Percentiles rank a stretch among this genome's conserved stretches.
Conservation (phyloP, 2,113 vertebrate genomes). For the Datnioides undecimradiatus region DNA sequence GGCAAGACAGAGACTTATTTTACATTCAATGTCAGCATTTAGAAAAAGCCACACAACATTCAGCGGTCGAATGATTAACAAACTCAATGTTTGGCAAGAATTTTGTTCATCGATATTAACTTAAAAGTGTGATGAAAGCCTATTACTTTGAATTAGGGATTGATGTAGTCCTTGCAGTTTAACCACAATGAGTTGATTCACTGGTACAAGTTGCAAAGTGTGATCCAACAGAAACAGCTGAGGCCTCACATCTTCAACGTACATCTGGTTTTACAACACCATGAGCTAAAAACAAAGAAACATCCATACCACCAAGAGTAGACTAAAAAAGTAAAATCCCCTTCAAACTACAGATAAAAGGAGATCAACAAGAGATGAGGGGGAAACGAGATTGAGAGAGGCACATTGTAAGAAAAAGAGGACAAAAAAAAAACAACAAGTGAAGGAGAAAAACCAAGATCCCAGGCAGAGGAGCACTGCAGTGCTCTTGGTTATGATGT, state of each 20-base stretch:
- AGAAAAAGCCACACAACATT: conserved; percentile 19
- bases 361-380: conserved; percentile 24
- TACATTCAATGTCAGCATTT: conserved; percentile 4
- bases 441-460: conserved; percentile 37
- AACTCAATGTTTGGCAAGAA: conserved; percentile 12
- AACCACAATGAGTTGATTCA: conserved; percentile 40
- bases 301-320: conserved; percentile 29
- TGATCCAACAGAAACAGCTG: conserved; percentile 54
- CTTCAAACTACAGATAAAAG: conserved; percentile 56
- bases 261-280: conserved; percentile 60
- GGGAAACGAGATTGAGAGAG: conserved; percentile 41
- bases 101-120: conserved; percentile 5
- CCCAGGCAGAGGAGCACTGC: conserved; percentile 43
- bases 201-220: conserved; percentile 36
- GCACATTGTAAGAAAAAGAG: conserved; percentile 19
- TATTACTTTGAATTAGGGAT: conserved; percentile 33
- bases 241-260: conserved; percentile 50
- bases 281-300: conserved; percentile 51
- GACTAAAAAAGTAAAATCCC: conserved; percentile 40
- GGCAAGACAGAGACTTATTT: conserved; percentile 2
- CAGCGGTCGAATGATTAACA: conserved; percentile 22
- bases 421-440: conserved; percentile 28
- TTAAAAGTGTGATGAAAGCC: conserved; percentile 31
- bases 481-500: conserved; percentile 63
- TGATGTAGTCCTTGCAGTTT: conserved; percentile 21